These are phyloP conservation scores for Stichodactyla mertensii DNA, from an alignment of 64 coral and sea anemone genomes.

Conservation along the genomic window DNA sequence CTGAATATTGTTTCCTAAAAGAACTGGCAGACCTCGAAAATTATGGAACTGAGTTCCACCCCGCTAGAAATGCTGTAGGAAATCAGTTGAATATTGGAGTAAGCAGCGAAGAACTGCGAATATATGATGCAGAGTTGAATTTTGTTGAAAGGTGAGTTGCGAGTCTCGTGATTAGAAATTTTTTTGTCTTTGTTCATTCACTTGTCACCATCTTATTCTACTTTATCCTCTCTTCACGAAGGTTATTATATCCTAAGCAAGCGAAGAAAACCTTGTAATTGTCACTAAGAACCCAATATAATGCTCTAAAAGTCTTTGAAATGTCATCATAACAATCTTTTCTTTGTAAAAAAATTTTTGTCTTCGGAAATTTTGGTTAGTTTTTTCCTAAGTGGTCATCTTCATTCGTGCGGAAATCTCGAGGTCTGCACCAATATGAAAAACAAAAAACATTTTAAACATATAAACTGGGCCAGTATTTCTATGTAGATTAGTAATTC, in stretches of 20 bases:
- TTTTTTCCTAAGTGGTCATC: neutral
- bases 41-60: constrained; percentile 88
- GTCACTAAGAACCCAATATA: neutral
- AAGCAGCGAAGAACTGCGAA: constrained; percentile 79
- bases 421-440: neutral
- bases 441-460: neutral
- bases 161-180: constrained; percentile 1
- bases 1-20: constrained; percentile 84
- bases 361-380: neutral
- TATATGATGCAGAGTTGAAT: constrained; percentile 70
- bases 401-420: neutral
- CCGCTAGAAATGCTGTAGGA: constrained; percentile 58
- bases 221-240: neutral
- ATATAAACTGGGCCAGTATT: neutral
- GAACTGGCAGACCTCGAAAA: constrained; percentile 66
- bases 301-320: neutral
- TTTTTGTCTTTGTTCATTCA: neutral
- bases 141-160: constrained; percentile 68
- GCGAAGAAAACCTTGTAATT: neutral
- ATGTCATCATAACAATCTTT: no score
- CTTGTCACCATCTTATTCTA: neutral
- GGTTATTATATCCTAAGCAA: neutral
- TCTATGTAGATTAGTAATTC: neutral
- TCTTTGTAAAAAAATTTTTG: no score
- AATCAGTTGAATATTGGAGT: constrained; percentile 62